phyloP scores from a whole-genome alignment of 1,140 invertebrate species.

The Heliconius melpomene region DNA sequence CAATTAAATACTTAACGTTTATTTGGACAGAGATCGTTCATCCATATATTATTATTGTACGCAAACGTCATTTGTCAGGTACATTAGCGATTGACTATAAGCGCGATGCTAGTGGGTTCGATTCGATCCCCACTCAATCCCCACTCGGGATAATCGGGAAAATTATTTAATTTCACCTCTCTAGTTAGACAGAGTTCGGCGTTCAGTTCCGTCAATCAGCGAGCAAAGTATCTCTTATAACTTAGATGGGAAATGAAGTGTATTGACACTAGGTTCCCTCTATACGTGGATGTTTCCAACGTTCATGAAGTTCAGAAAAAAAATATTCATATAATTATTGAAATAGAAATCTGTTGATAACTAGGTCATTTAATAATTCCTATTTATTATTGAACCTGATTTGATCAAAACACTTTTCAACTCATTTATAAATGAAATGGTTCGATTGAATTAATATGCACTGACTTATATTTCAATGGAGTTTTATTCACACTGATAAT shows the following conservation, averaged over 20 bases:
- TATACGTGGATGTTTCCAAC: background rate
- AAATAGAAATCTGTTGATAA: background rate
- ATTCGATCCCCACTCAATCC: no score
- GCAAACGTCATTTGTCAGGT: no score
- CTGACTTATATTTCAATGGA: background rate
- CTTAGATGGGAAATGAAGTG: no score
- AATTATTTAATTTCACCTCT: no score
- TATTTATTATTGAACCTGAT: background rate
- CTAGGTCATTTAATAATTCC: background rate
- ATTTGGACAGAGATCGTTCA: background rate
- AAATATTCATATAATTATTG: background rate
- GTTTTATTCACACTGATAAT: background rate
- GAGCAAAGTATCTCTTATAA: background rate
- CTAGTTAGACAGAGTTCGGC: no score
- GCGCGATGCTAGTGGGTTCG: no score
- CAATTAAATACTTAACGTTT: slow-evolving; percentile 1
- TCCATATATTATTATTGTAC: no score
- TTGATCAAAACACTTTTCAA: background rate
- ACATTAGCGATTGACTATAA: no score
- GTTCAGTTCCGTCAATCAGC: background rate
- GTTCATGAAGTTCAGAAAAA: no score
- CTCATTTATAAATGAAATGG: background rate
- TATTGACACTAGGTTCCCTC: no score
- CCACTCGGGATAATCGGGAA: no score
- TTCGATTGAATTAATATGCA: background rate